Conservation (phyloP, 2,113 vertebrate species). For the Tenrec ecaudatus region DNA sequence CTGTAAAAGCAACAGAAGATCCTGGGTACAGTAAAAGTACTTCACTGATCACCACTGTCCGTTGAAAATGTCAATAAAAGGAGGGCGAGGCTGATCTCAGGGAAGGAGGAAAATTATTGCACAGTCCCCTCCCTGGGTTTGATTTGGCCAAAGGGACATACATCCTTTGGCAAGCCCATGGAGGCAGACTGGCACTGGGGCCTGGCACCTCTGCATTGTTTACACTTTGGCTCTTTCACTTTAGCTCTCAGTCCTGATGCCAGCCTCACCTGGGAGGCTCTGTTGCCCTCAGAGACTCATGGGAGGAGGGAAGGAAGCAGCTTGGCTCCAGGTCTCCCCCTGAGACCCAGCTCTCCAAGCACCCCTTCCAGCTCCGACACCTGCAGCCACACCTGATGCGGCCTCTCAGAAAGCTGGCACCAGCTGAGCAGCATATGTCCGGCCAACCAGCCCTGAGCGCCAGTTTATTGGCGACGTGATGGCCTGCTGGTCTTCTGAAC, state of each 20-base stretch:
- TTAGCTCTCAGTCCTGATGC: not conserved
- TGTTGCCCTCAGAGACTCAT: not conserved
- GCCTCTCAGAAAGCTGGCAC: not conserved
- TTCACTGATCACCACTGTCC: not conserved
- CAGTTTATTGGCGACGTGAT: not conserved
- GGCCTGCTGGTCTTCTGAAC: not conserved
- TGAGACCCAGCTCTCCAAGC: not conserved
- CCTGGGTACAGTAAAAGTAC: not conserved
- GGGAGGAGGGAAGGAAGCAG: conserved; percentile 27
- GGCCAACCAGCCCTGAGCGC: not conserved
- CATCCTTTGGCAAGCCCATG: not conserved
- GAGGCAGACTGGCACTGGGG: not conserved
- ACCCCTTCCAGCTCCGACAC: not conserved
- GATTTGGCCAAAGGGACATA: not conserved
- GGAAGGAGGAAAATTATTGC: conserved; percentile 3
- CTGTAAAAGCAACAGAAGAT: conserved; percentile 22
- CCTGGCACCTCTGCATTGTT: not conserved
- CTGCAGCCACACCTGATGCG: not conserved
- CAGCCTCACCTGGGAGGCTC: not conserved
- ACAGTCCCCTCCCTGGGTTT: not conserved
- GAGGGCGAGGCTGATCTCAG: not conserved
- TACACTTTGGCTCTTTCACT: not conserved
- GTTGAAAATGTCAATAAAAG: conserved; percentile 30
- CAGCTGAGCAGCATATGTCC: not conserved
- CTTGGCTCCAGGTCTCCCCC: not conserved